Percentiles rank a stretch among this genome's conserved stretches.
Conservation (phyloP, 2,113 vertebrate genomes). For the Ovis canadensis region DNA sequence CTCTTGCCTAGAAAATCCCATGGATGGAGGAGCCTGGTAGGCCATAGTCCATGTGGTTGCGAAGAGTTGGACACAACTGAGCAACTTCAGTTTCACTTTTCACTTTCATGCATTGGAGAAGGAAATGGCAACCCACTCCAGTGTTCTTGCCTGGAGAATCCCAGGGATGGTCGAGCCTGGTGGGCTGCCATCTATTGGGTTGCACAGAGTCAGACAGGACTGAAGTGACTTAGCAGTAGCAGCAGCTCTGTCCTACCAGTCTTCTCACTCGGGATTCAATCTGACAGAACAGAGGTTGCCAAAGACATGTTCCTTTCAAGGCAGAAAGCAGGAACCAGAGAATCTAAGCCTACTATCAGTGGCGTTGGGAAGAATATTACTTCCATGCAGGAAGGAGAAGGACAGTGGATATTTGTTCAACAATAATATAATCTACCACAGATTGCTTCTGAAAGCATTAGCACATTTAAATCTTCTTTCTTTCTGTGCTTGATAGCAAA, state of each 20-base stretch:
- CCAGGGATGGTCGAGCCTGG: fast-evolving
- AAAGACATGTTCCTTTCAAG: background rate
- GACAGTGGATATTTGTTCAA: background rate
- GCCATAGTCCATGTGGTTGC: fast-evolving
- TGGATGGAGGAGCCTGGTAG: too few species aligned
- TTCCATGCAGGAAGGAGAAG: background rate
- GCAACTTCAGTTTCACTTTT: too few species aligned
- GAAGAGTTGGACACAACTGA: fast-evolving
- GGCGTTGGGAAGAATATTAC: background rate
- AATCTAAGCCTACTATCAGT: too few species aligned
- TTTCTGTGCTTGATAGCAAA: background rate
- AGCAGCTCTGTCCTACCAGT: background rate
- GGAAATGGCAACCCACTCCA: too few species aligned
- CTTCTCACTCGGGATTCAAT: background rate
- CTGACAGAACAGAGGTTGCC: background rate
- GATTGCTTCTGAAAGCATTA: background rate
- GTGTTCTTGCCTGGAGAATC: too few species aligned
- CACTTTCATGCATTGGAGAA: too few species aligned
- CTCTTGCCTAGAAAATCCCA: too few species aligned
- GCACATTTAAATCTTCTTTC: background rate
- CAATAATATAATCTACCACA: background rate
- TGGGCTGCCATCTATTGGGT: too few species aligned
- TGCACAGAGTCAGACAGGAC: fast-evolving
- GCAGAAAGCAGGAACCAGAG: background rate
- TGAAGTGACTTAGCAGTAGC: too few species aligned